Evolutionary conservation across 2,113 vertebrate species (phyloP).

Genomic region (Lates calcarifer): DNA sequence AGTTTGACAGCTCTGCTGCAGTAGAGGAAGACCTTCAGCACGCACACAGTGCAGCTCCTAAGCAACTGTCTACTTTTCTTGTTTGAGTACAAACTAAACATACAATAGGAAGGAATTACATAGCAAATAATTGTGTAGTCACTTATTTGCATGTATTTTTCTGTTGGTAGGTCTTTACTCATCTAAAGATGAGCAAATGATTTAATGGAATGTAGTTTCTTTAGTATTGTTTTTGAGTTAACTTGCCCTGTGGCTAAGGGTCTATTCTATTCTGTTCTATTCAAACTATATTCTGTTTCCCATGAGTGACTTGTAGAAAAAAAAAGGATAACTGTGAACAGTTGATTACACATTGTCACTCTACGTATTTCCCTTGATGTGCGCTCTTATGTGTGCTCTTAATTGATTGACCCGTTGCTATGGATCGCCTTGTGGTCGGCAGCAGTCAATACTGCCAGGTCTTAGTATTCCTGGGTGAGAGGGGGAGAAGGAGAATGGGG

Average conservation of each 20-base stretch:
- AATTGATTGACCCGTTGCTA: conserved; percentile 81
- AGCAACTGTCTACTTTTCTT: conserved; percentile 44
- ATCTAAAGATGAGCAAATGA: not conserved
- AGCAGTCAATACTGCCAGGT: conserved; percentile 72
- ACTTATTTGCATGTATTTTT: not conserved
- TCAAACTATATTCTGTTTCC: not conserved
- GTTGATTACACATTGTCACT: conserved; percentile 73
- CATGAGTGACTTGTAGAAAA: conserved; percentile 2
- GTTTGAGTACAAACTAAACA: conserved; percentile 34
- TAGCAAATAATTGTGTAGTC: not conserved
- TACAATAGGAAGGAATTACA: conserved; percentile 1
- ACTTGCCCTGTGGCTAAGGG: not conserved
- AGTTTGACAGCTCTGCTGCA: conserved; percentile 72
- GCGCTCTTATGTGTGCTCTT: conserved; percentile 71
- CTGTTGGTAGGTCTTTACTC: not conserved
- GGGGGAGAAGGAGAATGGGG: conserved; percentile 4
- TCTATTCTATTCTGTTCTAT: not conserved
- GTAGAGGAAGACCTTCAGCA: conserved; percentile 49
- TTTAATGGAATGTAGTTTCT: not conserved
- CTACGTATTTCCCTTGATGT: conserved; percentile 66
- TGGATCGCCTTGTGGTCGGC: conserved; percentile 66
- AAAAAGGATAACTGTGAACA: conserved; percentile 37
- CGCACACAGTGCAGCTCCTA: conserved; percentile 4
- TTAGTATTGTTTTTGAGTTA: not conserved
- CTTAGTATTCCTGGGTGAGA: conserved; percentile 67